These are phyloP conservation scores for Nephrotoma appendiculata DNA, from an alignment of 2,888 invertebrate genomes.

Conservation along the genomic window DNA sequence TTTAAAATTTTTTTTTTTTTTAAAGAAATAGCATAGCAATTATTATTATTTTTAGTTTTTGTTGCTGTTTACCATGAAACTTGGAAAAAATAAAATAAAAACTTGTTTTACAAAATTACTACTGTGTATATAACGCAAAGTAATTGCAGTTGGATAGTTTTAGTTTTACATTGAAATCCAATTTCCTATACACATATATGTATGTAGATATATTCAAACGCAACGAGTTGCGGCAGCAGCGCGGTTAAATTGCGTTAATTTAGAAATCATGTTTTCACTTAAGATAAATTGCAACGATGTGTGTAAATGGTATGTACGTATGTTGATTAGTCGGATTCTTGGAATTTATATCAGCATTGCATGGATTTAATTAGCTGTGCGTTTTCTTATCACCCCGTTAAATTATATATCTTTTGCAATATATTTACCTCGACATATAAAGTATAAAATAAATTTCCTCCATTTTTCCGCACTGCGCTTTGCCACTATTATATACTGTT, in stretches of 20 bases:
- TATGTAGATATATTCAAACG: background rate
- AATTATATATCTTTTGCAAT: background rate
- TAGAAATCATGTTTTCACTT: background rate
- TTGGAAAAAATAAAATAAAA: background rate
- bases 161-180: background rate
- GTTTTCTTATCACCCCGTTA: background rate
- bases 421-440: constrained; percentile 5
- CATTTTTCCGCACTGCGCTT: background rate
- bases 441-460: constrained; percentile 5
- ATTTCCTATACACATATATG: background rate
- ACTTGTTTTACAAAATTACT: background rate
- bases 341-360: too few relatives aligned
- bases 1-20: background rate
- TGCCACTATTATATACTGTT: background rate
- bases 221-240: background rate
- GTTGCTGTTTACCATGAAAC: background rate
- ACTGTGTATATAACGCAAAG: background rate
- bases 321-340: too few relatives aligned
- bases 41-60: background rate
- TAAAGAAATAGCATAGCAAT: background rate
- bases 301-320: too few relatives aligned
- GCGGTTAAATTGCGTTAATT: too few relatives aligned
- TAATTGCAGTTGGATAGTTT: background rate
- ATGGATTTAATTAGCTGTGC: background rate
- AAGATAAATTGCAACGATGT: background rate